These are phyloP conservation scores for Littorina saxatilis DNA, from an alignment of 1,140 invertebrate genomes.

Conservation along the genomic window DNA sequence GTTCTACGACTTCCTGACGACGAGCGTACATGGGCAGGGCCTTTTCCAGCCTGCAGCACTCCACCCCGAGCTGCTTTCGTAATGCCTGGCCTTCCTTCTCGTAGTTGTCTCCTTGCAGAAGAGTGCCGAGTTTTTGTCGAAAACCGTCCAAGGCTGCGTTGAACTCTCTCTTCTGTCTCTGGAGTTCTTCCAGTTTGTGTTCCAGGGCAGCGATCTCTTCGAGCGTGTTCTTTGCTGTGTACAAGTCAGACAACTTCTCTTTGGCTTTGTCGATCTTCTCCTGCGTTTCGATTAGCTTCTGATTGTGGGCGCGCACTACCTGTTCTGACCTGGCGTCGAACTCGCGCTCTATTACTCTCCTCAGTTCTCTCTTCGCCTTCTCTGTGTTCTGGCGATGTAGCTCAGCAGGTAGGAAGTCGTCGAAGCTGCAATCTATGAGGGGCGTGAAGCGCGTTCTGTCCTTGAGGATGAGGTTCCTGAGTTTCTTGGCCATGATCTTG, in stretches of 20 bases:
- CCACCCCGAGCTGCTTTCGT: constrained; percentile 54
- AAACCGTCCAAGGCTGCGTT: constrained; percentile 37
- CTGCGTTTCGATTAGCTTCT: neutral
- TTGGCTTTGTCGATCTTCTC: neutral
- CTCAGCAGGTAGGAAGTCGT: neutral
- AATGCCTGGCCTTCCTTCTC: constrained; percentile 44
- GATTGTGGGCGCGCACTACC: neutral
- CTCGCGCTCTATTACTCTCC: neutral
- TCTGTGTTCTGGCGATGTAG: neutral
- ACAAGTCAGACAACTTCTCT: neutral
- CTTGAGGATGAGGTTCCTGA: neutral
- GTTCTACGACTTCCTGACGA: constrained; percentile 56
- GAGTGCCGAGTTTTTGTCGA: constrained; percentile 36
- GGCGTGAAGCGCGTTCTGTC: neutral
- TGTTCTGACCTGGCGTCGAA: neutral
- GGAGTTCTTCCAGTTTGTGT: constrained; percentile 58
- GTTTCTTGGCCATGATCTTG: neutral
- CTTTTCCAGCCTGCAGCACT: constrained; percentile 50
- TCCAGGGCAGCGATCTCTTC: constrained; percentile 47
- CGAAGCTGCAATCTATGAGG: constrained; percentile 1
- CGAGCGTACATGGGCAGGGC: constrained; percentile 68
- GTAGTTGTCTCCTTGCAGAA: constrained; percentile 34
- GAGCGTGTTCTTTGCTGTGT: neutral
- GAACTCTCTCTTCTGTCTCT: constrained; percentile 57
- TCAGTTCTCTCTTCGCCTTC: neutral